Conservation (phyloP, 2,888 invertebrate species). For the Eubasilissa splendida region DNA sequence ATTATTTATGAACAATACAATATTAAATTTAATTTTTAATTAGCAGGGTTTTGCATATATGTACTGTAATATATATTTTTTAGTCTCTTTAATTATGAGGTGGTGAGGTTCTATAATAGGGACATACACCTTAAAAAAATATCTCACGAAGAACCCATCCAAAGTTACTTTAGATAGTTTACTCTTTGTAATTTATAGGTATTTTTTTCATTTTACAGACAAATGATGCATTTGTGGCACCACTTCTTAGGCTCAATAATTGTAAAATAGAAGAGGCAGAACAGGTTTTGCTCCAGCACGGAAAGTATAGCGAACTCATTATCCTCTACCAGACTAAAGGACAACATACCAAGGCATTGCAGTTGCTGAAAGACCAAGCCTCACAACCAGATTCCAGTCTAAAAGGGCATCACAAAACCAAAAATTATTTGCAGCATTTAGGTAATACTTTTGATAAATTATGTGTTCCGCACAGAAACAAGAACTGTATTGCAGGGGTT, state of each 20-base stretch:
- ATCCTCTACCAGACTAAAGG: conserved; percentile 96
- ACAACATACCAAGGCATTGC: conserved; percentile 92
- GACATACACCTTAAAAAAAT: no score
- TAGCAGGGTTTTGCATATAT: no score
- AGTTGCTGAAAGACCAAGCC: conserved; percentile 86
- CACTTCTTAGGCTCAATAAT: conserved; percentile 90
- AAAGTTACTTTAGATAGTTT: no score
- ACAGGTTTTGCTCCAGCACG: conserved; percentile 86
- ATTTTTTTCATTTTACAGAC: conserved; percentile 74
- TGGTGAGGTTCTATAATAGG: no score
- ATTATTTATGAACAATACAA: no score
- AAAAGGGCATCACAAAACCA: conserved; percentile 86
- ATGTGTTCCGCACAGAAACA: no score
- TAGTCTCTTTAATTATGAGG: no score
- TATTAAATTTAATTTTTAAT: no score
- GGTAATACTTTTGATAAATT: conserved; percentile 67
- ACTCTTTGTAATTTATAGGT: no score
- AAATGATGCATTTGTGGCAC: conserved; percentile 95
- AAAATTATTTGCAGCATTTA: conserved; percentile 92
- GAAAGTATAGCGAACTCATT: conserved; percentile 93
- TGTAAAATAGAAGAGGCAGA: conserved; percentile 97
- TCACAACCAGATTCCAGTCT: conserved; percentile 83
- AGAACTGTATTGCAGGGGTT: no score
- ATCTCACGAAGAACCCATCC: no score
- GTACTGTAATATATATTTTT: no score